Evolutionary conservation across 2,888 invertebrate genomes (phyloP).

Genomic region (Asteroscopus sphinx): DNA sequence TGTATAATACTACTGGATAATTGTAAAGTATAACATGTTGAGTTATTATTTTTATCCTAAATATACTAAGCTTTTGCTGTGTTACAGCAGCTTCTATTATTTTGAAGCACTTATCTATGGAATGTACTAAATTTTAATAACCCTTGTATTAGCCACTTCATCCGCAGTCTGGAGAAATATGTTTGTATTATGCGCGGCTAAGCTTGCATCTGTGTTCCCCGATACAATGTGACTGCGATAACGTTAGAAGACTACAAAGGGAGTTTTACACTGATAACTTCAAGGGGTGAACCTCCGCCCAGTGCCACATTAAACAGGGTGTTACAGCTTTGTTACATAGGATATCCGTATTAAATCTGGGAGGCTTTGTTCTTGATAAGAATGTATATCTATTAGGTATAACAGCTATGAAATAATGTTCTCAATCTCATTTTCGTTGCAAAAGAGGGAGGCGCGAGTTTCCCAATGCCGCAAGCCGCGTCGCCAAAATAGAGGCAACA

Average conservation of each 20-base stretch:
- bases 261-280: constrained; percentile 32
- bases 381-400: constrained; percentile 18
- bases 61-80: constrained; percentile 9
- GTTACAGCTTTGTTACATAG: constrained; percentile 13
- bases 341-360: constrained; percentile 30
- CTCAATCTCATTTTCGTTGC: constrained; percentile 40
- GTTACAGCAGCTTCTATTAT: constrained; percentile 13
- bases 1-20: too few species aligned
- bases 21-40: too few species aligned
- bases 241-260: constrained; percentile 24
- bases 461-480: constrained; percentile 2
- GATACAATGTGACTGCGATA: constrained; percentile 31
- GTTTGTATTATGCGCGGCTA: constrained; percentile 18
- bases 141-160: constrained; percentile 3
- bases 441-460: constrained; percentile 13
- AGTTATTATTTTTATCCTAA: too few species aligned
- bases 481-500: constrained; percentile 39
- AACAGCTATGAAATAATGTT: constrained; percentile 39
- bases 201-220: constrained; percentile 31
- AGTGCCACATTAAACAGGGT: constrained; percentile 15
- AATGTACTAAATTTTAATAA: constrained; percentile 12
- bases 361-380: constrained; percentile 30
- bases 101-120: constrained; percentile 13
- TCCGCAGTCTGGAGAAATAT: constrained; percentile 12
- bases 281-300: constrained; percentile 7